These are phyloP conservation scores for Pedicia rivosa DNA, from an alignment of 2,888 invertebrate species.

Conservation along the genomic window DNA sequence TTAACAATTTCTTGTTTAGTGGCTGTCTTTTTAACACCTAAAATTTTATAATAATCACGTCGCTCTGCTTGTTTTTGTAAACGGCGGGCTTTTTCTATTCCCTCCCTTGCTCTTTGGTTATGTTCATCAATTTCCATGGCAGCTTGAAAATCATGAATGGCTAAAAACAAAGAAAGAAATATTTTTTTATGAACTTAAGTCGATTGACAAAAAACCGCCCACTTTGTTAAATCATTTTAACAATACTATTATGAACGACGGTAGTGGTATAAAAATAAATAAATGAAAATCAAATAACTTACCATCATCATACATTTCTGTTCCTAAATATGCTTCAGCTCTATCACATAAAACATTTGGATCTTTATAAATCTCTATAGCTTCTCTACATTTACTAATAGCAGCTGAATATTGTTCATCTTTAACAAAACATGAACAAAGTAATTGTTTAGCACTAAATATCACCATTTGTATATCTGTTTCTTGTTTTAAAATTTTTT, in stretches of 20 bases:
- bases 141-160: conserved; percentile 70
- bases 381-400: conserved; percentile 58
- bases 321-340: conserved; percentile 78
- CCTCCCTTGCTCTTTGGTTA: conserved; percentile 72
- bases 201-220: background rate
- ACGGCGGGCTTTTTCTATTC: conserved; percentile 73
- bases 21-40: conserved; percentile 80
- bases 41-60: conserved; percentile 94
- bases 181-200: conserved; percentile 2
- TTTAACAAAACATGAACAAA: conserved; percentile 62
- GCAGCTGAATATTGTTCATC: conserved; percentile 59
- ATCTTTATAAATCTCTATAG: conserved; percentile 59
- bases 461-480: conserved; percentile 51
- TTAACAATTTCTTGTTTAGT: conserved; percentile 86
- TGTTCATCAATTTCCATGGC: conserved; percentile 72
- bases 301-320: conserved; percentile 87
- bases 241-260: too few relatives aligned
- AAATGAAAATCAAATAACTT: too few relatives aligned
- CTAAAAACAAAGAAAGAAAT: conserved; percentile 31
- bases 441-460: conserved; percentile 54
- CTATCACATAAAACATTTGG: conserved; percentile 71
- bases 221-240: too few relatives aligned
- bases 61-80: conserved; percentile 84
- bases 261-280: too few relatives aligned
- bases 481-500: conserved; percentile 51